Evolutionary conservation across 2,113 vertebrate species (phyloP), one percentile per base, ranked within the genome.

Genomic region (Dipodomys spectabilis): DNA sequence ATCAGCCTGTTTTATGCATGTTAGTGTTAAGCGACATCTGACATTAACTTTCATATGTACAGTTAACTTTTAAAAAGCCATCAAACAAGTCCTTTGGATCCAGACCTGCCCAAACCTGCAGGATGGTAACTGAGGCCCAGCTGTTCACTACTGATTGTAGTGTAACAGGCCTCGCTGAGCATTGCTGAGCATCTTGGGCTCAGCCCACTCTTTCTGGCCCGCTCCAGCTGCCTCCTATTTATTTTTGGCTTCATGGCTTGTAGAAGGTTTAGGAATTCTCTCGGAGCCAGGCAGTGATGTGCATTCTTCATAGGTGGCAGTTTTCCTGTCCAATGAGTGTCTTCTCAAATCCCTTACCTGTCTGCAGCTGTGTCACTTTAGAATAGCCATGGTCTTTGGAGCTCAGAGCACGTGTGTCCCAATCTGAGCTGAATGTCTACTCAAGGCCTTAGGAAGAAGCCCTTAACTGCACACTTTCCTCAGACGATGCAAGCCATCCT

Each of bases 211-310:
- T 27, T 35, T 53, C 86, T 53, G 53, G 86, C 65, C 80, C 28
- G 32, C 22, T 87, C 90, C 90, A 96, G 93, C 95, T 94, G 95
- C 78, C 85, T 93, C 93, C 85, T 78, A 85, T 89, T 95, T 90
- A 84, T 57, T 95, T 96, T 95, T 93, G 90, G 74, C 82, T 91
- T 87, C 87, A 15, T 4, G 18, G 79, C 71, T 93, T 49, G 25
- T 45, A 44, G 77, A 86, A 75, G 83, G 62, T 64, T 92, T 88
- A 79, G 67, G 91, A 94, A 90, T 82, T 67, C 57, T 90, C 92
- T 82, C 78, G 23, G 60, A 91, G 81, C 18, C 81, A 94, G 64
- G 39, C 88, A 49, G 16, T 8, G 12, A 45, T 62, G 86, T 62
- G 27, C 27, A 62, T 85, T 90, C 96, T 62, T 85, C 82, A 64